These are phyloP conservation scores for Motacilla alba DNA, from an alignment of 2,113 vertebrate species.

Conservation along the genomic window DNA sequence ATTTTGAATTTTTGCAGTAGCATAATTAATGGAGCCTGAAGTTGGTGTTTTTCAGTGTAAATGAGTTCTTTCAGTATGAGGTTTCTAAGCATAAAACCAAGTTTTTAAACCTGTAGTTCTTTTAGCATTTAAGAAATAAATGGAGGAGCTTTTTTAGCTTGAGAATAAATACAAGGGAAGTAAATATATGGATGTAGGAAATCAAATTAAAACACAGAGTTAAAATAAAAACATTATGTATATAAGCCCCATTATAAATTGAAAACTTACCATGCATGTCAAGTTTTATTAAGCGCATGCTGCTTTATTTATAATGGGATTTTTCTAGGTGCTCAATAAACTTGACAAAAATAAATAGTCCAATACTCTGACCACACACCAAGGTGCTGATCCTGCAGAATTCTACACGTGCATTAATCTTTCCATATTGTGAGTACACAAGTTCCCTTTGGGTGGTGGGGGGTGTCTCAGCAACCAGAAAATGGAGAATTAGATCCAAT, in stretches of 20 bases:
- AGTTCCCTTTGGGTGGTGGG: background rate
- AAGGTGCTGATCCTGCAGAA: background rate
- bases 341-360: constrained; percentile 4
- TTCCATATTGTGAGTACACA: background rate
- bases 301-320: constrained; percentile 7
- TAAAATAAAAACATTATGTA: background rate
- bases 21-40: background rate
- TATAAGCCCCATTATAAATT: background rate
- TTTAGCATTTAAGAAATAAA: background rate
- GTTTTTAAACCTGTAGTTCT: background rate
- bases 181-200: background rate
- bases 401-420: background rate
- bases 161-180: background rate
- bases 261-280: background rate
- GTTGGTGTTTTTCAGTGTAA: background rate
- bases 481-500: background rate
- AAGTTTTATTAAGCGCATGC: background rate
- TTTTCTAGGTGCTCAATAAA: constrained; percentile 24
- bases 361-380: background rate
- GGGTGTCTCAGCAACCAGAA: background rate
- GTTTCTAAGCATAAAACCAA: background rate
- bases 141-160: background rate
- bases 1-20: background rate
- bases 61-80: background rate
- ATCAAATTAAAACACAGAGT: background rate